Percentiles rank a stretch among this genome's conserved stretches.
Conservation (phyloP, 2,888 invertebrate genomes). For the Lysandra coridon region DNA sequence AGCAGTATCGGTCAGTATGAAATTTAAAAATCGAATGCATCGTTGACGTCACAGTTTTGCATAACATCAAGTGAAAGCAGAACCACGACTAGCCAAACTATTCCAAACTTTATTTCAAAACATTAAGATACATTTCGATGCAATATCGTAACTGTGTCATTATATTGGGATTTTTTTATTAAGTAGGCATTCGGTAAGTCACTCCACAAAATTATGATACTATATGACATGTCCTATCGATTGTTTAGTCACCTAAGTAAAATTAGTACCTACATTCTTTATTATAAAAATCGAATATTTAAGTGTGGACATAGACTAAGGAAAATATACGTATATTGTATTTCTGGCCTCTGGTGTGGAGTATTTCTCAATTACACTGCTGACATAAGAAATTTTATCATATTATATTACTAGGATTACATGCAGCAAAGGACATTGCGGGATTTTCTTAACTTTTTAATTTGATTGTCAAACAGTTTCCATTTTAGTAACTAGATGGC, state of each 20-base stretch:
- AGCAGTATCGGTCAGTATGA: constrained; percentile 5
- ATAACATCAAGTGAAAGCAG: constrained; percentile 29
- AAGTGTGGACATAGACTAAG: no score
- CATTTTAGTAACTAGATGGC: no score
- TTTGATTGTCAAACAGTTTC: no score
- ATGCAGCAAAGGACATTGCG: neutral
- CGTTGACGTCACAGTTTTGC: constrained; percentile 22
- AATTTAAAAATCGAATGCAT: constrained; percentile 27
- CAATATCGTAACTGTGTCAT: constrained; percentile 20
- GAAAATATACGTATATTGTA: no score
- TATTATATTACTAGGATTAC: neutral
- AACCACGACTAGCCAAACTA: constrained; percentile 17
- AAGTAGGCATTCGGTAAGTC: constrained; percentile 10
- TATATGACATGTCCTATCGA: neutral
- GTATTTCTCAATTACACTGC: no score
- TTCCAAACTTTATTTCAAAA: constrained; percentile 4
- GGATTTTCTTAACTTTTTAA: no score
- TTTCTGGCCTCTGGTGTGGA: no score
- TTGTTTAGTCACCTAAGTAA: neutral
- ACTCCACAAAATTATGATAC: neutral
- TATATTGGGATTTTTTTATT: constrained; percentile 23
- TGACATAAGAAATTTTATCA: neutral
- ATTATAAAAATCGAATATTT: no score
- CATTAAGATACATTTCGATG: constrained; percentile 14
- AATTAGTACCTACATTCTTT: no score